Evolutionary conservation across 2,888 invertebrate genomes (phyloP).

Genomic region (Plebejus argus): DNA sequence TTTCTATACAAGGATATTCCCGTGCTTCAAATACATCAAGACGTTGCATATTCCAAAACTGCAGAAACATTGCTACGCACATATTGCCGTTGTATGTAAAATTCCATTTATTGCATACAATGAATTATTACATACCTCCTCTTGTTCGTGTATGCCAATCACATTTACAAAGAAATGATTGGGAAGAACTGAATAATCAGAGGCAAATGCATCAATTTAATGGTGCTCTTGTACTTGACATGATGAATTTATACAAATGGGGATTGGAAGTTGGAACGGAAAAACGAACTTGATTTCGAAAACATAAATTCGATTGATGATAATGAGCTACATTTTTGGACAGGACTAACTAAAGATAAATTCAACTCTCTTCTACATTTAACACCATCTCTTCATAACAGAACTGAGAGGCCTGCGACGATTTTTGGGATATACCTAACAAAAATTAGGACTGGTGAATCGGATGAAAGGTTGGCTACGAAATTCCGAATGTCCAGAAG

Average conservation of each 20-base stretch:
- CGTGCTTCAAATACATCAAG: conserved; percentile 38
- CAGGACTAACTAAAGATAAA: conserved; percentile 34
- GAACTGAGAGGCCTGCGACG: conserved; percentile 33
- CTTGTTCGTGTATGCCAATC: neutral
- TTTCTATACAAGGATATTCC: conserved; percentile 36
- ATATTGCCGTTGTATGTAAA: neutral
- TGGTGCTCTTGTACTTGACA: conserved; percentile 37
- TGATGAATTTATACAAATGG: conserved; percentile 39
- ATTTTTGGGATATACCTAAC: conserved; percentile 13
- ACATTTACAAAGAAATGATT: conserved; percentile 28
- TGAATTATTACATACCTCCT: conserved; percentile 11
- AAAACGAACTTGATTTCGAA: conserved; percentile 36
- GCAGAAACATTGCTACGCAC: conserved; percentile 33
- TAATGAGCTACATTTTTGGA: conserved; percentile 37
- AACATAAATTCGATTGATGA: conserved; percentile 37
- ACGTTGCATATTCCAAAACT: conserved; percentile 38
- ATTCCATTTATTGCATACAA: conserved; percentile 16
- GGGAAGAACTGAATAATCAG: conserved; percentile 25
- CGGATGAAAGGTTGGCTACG: conserved; percentile 14
- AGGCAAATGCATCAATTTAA: conserved; percentile 32
- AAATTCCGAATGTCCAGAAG: conserved; percentile 1
- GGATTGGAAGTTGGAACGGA: conserved; percentile 36
- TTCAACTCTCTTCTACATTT: conserved; percentile 35
- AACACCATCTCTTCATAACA: conserved; percentile 36
- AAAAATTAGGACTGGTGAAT: conserved; percentile 27